Conservation (phyloP, 2,113 vertebrate species). For the Empidonax traillii region DNA sequence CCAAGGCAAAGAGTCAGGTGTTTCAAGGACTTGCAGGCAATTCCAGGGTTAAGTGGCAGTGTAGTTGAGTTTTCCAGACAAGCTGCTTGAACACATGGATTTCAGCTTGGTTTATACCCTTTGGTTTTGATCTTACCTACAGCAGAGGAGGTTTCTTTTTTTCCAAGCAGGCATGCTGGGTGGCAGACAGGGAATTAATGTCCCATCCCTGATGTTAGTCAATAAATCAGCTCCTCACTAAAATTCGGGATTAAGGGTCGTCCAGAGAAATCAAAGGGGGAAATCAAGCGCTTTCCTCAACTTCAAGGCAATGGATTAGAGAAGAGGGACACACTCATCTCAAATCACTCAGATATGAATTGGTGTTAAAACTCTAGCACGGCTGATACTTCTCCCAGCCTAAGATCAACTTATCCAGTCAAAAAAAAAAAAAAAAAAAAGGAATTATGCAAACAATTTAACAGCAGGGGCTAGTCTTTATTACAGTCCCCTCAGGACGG, state of each 20-base stretch:
- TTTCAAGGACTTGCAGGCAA: background rate
- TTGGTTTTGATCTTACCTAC: slow-evolving; percentile 48
- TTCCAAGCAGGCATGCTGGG: background rate
- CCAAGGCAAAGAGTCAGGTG: background rate
- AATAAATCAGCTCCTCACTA: slow-evolving; percentile 45
- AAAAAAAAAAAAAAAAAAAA: background rate
- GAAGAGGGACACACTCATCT: background rate
- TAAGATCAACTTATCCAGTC: background rate
- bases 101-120: background rate
- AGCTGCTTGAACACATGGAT: background rate
- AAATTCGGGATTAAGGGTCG: background rate
- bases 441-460: slow-evolving; percentile 21
- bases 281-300: slow-evolving; percentile 9
- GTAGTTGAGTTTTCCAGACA: background rate
- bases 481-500: slow-evolving; percentile 7
- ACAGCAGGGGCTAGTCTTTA: slow-evolving; percentile 4
- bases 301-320: slow-evolving; percentile 28
- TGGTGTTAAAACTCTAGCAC: background rate
- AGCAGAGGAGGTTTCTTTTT: slow-evolving; percentile 47
- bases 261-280: slow-evolving; percentile 24
- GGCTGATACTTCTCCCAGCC: background rate
- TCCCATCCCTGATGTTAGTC: background rate
- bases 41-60: background rate
- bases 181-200: background rate
- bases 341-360: background rate